phyloP scores from a whole-genome alignment of 2,113 vertebrate species.

The Corynorhinus townsendii region DNA sequence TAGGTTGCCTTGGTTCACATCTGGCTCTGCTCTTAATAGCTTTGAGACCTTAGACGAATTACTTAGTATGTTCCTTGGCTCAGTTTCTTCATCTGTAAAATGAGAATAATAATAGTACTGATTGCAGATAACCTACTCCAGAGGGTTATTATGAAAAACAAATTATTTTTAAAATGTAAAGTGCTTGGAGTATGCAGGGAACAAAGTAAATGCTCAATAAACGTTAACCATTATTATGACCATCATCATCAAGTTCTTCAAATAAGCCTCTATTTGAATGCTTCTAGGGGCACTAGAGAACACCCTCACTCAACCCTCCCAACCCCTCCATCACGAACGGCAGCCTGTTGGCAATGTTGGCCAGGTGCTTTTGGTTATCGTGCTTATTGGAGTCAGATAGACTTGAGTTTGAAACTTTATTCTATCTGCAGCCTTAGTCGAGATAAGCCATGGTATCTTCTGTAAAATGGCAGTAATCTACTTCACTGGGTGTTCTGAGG shows the following conservation, averaged over 20 bases:
- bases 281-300: background rate
- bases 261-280: background rate
- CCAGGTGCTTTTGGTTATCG: background rate
- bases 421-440: background rate
- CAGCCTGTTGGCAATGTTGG: background rate
- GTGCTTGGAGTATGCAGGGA: background rate
- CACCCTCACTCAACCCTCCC: background rate
- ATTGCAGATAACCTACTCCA: background rate
- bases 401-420: slow-evolving; percentile 19
- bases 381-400: background rate
- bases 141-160: slow-evolving; percentile 26
- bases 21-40: slow-evolving; percentile 17
- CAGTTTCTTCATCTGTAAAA: slow-evolving; percentile 15
- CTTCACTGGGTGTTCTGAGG: background rate
- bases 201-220: slow-evolving; percentile 40
- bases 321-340: background rate
- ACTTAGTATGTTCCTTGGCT: slow-evolving; percentile 12
- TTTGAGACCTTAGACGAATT: background rate
- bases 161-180: slow-evolving; percentile 31
- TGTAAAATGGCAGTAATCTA: background rate
- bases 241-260: background rate
- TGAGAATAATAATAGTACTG: background rate
- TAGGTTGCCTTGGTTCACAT: background rate
- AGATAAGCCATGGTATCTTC: background rate
- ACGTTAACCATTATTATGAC: background rate